These are phyloP conservation scores for Troglohyphantes excavatus DNA, from an alignment of 2,888 invertebrate genomes.

Conservation along the genomic window DNA sequence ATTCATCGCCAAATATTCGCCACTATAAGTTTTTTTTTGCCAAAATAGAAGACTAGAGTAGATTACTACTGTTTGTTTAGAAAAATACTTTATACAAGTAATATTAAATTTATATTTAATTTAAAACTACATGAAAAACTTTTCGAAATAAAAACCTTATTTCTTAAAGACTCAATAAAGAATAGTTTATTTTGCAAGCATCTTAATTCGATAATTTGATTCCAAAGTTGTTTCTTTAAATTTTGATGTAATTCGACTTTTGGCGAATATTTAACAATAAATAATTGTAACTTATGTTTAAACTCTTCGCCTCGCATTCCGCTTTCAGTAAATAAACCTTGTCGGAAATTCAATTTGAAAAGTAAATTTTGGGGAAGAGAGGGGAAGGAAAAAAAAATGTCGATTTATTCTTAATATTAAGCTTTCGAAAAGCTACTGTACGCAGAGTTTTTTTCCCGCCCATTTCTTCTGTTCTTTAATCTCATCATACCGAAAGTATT, in stretches of 20 bases:
- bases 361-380: slow-evolving; percentile 26
- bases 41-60: too few relatives aligned
- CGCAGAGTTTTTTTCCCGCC: background rate
- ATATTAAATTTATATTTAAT: too few relatives aligned
- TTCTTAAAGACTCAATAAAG: background rate
- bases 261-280: slow-evolving; percentile 23
- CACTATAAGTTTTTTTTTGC: too few relatives aligned
- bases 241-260: background rate
- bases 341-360: slow-evolving; percentile 24
- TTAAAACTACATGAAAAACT: background rate
- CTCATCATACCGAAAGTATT: slow-evolving; percentile 5
- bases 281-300: slow-evolving; percentile 44
- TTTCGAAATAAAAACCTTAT: background rate
- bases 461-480: background rate
- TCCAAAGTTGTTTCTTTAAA: background rate
- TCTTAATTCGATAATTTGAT: background rate
- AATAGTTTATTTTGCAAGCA: background rate
- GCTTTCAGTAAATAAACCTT: slow-evolving; percentile 31
- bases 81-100: too few relatives aligned
- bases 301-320: slow-evolving; percentile 4
- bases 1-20: too few relatives aligned
- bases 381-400: background rate
- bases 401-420: slow-evolving; percentile 25
- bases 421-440: background rate
- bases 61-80: too few relatives aligned